phyloP scores from a whole-genome alignment of 2,113 vertebrate genomes.

The Notothenia coriiceps region DNA sequence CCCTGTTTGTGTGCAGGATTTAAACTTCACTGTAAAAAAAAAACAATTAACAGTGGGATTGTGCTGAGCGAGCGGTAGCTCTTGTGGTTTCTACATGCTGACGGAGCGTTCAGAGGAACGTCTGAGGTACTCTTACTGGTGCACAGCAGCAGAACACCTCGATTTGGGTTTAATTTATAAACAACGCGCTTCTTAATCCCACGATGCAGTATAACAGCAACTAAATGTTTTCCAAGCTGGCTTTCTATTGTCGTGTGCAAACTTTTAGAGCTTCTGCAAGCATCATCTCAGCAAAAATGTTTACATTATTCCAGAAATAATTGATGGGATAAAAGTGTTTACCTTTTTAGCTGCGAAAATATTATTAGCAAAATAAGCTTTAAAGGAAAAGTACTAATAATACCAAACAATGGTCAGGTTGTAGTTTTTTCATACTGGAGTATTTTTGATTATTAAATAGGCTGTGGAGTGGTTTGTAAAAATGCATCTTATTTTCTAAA shows the following conservation, averaged over 20 bases:
- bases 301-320: not conserved
- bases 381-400: no score
- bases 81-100: conserved; percentile 66
- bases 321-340: no score
- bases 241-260: no score
- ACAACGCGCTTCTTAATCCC: not conserved
- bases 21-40: conserved; percentile 37
- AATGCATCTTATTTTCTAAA: not conserved
- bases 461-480: not conserved
- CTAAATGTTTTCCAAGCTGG: not conserved
- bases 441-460: no score
- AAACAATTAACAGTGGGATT: conserved; percentile 55
- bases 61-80: conserved; percentile 60
- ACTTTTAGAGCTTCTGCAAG: not conserved
- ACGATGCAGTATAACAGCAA: not conserved
- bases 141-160: conserved; percentile 25
- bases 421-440: no score
- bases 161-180: conserved; percentile 9
- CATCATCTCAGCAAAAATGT: not conserved
- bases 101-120: conserved; percentile 49
- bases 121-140: conserved; percentile 39
- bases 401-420: no score
- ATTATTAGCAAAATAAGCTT: no score
- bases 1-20: conserved; percentile 3
- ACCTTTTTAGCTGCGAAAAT: no score